Conservation (phyloP, 2,888 invertebrate species). For the Lasioglossum oenotherae region DNA sequence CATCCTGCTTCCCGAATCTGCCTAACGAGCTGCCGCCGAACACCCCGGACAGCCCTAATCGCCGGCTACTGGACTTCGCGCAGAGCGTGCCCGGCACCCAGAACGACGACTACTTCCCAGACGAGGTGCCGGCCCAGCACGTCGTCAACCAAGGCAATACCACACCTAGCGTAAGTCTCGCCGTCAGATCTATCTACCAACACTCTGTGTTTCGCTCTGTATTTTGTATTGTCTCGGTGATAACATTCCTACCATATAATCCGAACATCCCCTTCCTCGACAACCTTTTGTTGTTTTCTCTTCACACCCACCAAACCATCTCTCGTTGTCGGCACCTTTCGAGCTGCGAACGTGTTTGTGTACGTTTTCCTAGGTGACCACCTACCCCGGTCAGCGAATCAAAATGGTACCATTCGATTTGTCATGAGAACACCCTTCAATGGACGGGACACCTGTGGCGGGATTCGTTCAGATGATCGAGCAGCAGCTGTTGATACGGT, state of each 20-base stretch:
- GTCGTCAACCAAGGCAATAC: constrained; percentile 80
- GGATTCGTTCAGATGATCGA: background rate
- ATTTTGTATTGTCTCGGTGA: background rate
- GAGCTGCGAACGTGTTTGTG: constrained; percentile 12
- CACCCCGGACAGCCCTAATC: constrained; percentile 83
- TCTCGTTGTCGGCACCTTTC: background rate
- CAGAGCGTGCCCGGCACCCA: constrained; percentile 81
- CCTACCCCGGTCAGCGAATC: background rate
- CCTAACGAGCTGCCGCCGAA: constrained; percentile 81
- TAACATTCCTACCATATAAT: background rate
- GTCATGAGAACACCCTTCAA: background rate
- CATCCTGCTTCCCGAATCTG: constrained; percentile 83
- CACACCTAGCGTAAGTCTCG: constrained; percentile 82
- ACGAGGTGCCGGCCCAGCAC: constrained; percentile 80
- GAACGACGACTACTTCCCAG: constrained; percentile 81
- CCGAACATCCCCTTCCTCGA: background rate
- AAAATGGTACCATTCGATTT: constrained; percentile 6
- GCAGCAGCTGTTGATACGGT: background rate
- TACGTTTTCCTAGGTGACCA: constrained; percentile 1
- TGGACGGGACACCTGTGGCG: background rate
- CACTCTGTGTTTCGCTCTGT: background rate
- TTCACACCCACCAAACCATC: background rate
- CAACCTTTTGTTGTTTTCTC: background rate
- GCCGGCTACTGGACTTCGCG: constrained; percentile 82
- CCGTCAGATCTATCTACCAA: background rate